Conservation (phyloP, 2,888 invertebrate species). For the Cerastis leucographa region DNA sequence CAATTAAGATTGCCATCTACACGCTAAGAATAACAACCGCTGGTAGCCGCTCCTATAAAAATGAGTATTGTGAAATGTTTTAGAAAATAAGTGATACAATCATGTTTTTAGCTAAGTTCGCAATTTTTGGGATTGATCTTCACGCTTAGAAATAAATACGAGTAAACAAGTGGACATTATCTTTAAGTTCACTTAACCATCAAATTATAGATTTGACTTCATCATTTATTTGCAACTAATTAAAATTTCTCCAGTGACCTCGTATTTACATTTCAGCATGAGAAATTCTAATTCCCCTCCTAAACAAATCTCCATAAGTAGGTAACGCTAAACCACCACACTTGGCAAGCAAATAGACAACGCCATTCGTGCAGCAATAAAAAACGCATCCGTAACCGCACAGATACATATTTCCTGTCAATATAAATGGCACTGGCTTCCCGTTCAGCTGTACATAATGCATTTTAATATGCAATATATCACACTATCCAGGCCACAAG, state of each 20-base stretch:
- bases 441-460: constrained; percentile 45
- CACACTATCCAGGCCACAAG: constrained; percentile 39
- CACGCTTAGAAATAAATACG: not conserved
- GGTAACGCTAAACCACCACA: not conserved
- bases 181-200: not conserved
- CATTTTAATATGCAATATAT: constrained; percentile 63
- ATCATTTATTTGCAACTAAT: not conserved
- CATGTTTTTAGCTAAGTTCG: not conserved
- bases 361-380: constrained; percentile 36
- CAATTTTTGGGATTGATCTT: not conserved
- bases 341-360: constrained; percentile 24
- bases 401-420: constrained; percentile 52
- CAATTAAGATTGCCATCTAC: not conserved
- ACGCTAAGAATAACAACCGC: not conserved
- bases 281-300: not conserved
- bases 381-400: constrained; percentile 29
- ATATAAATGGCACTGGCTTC: constrained; percentile 47
- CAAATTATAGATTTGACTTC: not conserved
- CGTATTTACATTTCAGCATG: too few relatives aligned
- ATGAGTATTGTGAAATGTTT: not conserved
- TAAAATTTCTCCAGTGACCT: not conserved
- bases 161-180: not conserved
- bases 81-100: not conserved
- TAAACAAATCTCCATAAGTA: not conserved
- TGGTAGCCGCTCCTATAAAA: not conserved